Evolutionary conservation across 1,140 invertebrate genomes (phyloP).

Genomic region (Cyclargus thomasi): DNA sequence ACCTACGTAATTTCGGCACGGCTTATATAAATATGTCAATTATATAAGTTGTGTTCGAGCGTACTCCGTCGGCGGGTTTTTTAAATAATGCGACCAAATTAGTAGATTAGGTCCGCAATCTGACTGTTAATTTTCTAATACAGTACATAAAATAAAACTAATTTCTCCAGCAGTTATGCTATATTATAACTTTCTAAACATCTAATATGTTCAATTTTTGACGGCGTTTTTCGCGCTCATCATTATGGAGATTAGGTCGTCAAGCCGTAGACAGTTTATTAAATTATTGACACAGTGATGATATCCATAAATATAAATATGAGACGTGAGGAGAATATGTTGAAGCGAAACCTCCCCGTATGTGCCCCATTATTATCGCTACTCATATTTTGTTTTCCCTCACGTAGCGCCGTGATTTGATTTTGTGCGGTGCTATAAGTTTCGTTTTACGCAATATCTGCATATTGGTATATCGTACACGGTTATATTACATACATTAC

Average conservation of each 20-base stretch:
- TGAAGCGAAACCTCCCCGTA: background rate
- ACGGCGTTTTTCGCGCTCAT: background rate
- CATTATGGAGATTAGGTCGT: background rate
- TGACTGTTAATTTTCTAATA: too few relatives aligned
- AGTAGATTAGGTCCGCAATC: too few relatives aligned
- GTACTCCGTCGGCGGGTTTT: too few relatives aligned
- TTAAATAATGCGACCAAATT: too few relatives aligned
- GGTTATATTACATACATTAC: too few relatives aligned
- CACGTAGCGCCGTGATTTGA: background rate
- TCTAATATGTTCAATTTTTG: background rate
- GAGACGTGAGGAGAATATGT: background rate
- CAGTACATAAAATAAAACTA: too few relatives aligned
- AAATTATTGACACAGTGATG: conserved; percentile 1
- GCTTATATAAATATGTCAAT: too few relatives aligned
- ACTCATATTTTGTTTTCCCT: background rate
- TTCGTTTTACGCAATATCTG: background rate
- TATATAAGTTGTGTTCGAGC: too few relatives aligned
- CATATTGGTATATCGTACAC: background rate
- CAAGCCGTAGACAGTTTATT: background rate
- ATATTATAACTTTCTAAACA: background rate
- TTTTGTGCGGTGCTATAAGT: background rate
- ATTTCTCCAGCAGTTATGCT: background rate
- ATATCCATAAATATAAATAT: background rate
- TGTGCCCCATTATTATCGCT: background rate
- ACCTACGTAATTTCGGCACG: too few relatives aligned